Conservation (phyloP, 1,140 invertebrate genomes). For the Tetramorium parvispinum region DNA sequence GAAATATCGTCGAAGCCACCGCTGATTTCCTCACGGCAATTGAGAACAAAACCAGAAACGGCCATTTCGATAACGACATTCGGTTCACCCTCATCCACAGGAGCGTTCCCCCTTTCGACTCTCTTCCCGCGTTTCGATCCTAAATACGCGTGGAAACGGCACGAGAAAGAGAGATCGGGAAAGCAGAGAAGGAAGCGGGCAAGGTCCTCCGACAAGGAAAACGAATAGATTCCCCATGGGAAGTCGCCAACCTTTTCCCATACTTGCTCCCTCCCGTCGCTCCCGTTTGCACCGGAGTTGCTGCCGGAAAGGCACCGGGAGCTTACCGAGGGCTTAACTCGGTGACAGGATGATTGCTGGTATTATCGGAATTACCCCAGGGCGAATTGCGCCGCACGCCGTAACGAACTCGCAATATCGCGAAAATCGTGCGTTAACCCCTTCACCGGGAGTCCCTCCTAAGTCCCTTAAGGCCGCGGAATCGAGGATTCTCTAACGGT, state of each 20-base stretch:
- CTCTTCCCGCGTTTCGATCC: constrained; percentile 14
- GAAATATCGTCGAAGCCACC: not conserved
- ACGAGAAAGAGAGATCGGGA: not conserved
- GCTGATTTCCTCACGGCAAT: not conserved
- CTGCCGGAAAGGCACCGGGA: constrained; percentile 77
- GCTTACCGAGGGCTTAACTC: constrained; percentile 82
- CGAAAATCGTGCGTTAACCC: constrained; percentile 79
- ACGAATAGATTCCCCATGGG: constrained; percentile 84
- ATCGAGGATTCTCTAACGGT: constrained; percentile 16
- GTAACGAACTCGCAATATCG: constrained; percentile 82
- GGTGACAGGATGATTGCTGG: constrained; percentile 84
- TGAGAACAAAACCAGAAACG: constrained; percentile 41
- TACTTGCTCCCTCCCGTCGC: constrained; percentile 18
- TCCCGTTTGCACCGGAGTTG: constrained; percentile 46
- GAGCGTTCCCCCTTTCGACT: not conserved
- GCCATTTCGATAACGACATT: constrained; percentile 66
- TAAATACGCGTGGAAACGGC: constrained; percentile 48
- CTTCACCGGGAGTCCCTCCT: constrained; percentile 46
- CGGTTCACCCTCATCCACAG: constrained; percentile 25
- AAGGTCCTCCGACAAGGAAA: constrained; percentile 70
- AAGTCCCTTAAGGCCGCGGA: constrained; percentile 40
- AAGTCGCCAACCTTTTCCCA: constrained; percentile 77
- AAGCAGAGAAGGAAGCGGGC: not conserved
- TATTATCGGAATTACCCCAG: constrained; percentile 83
- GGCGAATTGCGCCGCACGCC: constrained; percentile 77